Evolutionary conservation across 2,113 vertebrate genomes (phyloP).

Genomic region (Chauna torquata): DNA sequence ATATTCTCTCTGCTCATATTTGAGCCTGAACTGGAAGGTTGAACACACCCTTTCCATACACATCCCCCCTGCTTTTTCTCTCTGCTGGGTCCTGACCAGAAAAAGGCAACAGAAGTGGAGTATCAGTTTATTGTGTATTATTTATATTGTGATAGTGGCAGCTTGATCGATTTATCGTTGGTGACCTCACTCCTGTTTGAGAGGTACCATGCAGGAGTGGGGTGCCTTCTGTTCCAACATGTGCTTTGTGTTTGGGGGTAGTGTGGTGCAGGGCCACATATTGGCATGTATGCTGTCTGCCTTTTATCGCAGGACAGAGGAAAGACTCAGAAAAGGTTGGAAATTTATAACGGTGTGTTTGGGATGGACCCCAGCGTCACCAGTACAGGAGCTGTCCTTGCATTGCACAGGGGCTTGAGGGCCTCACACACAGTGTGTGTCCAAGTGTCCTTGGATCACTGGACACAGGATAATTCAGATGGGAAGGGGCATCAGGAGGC

Average conservation of each 20-base stretch:
- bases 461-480: neutral
- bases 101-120: neutral
- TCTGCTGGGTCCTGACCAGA: neutral
- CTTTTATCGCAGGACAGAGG: neutral
- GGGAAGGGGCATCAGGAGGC: neutral
- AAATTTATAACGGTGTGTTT: neutral
- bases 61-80: neutral
- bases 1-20: neutral
- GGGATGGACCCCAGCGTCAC: neutral
- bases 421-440: neutral
- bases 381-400: neutral
- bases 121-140: too few relatives aligned
- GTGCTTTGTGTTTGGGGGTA: neutral
- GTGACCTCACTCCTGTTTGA: neutral
- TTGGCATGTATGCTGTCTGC: fast-evolving
- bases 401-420: neutral
- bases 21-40: neutral
- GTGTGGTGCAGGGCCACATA: too few relatives aligned
- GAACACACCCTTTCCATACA: neutral
- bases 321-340: neutral
- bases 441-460: neutral
- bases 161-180: fast-evolving
- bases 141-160: neutral
- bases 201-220: neutral
- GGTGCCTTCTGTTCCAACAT: neutral